Conservation (phyloP, 2,888 invertebrate species). For the Globia sparganii region DNA sequence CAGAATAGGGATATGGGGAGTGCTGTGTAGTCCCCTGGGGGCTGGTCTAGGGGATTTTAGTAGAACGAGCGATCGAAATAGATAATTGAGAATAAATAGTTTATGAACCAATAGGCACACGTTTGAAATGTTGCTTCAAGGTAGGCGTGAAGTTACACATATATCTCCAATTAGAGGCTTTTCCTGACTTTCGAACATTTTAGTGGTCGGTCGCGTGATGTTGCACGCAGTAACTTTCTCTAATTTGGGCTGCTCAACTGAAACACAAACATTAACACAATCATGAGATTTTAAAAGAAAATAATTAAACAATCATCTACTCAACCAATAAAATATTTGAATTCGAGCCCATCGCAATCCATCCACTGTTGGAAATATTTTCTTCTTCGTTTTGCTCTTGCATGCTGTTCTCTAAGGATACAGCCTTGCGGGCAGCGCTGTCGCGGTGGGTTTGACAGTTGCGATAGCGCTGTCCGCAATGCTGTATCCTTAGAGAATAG, state of each 20-base stretch:
- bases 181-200: conserved; percentile 16
- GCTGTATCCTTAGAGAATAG: no score
- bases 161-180: conserved; percentile 19
- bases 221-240: conserved; percentile 29
- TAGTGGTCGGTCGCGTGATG: conserved; percentile 33
- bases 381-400: no score
- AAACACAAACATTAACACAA: neutral
- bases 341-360: no score
- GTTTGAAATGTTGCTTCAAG: neutral
- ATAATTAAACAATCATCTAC: neutral
- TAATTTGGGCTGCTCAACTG: conserved; percentile 3
- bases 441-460: no score
- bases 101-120: neutral
- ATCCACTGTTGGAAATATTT: no score
- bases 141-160: conserved; percentile 3
- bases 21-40: no score
- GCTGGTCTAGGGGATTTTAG: no score
- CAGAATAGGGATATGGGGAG: no score
- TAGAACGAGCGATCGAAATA: no score
- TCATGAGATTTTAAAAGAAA: neutral
- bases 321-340: neutral
- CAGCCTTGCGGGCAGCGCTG: no score
- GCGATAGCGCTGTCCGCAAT: no score
- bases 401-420: no score
- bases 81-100: neutral